A percentile compares a stretch with the other conserved stretches of the same genome.
phyloP scores from a whole-genome alignment of 2,797 vertebrate species.

The Acanthopagrus latus region DNA sequence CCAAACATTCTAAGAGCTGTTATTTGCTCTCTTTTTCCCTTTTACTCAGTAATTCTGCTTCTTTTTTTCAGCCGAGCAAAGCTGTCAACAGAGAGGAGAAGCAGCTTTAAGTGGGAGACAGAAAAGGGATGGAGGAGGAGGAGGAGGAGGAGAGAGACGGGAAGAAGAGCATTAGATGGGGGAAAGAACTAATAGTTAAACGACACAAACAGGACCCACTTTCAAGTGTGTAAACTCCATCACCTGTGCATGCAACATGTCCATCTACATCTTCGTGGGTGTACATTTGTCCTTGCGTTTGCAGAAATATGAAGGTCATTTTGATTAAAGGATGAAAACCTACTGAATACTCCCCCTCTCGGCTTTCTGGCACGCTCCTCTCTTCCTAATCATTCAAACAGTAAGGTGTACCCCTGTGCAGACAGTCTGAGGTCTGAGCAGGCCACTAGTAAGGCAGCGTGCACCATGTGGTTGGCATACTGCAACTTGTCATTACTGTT shows the following conservation, averaged over 20 bases:
- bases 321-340: slow-evolving; percentile 33
- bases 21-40: slow-evolving; percentile 86
- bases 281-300: neutral
- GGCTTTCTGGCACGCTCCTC: slow-evolving; percentile 14
- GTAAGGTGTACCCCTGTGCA: slow-evolving; percentile 66
- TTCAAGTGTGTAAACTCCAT: slow-evolving; percentile 12
- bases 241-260: slow-evolving; percentile 6
- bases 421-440: slow-evolving; percentile 65
- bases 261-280: neutral
- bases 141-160: slow-evolving; percentile 47
- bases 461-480: slow-evolving; percentile 69
- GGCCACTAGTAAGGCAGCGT: slow-evolving; percentile 55
- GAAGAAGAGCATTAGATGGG: slow-evolving; percentile 28
- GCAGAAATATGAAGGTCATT: slow-evolving; percentile 12
- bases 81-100: slow-evolving; percentile 80
- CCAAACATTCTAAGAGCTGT: slow-evolving; percentile 88
- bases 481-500: slow-evolving; percentile 76
- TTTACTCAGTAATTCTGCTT: slow-evolving; percentile 83
- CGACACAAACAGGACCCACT: slow-evolving; percentile 11
- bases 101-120: slow-evolving; percentile 76
- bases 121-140: slow-evolving; percentile 58
- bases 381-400: slow-evolving; percentile 36
- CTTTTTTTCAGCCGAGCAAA: slow-evolving; percentile 79
- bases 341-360: neutral
- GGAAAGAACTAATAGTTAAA: slow-evolving; percentile 28